Conservation (phyloP, 2,797 vertebrate genomes). For the Setipinna tenuifilis region DNA sequence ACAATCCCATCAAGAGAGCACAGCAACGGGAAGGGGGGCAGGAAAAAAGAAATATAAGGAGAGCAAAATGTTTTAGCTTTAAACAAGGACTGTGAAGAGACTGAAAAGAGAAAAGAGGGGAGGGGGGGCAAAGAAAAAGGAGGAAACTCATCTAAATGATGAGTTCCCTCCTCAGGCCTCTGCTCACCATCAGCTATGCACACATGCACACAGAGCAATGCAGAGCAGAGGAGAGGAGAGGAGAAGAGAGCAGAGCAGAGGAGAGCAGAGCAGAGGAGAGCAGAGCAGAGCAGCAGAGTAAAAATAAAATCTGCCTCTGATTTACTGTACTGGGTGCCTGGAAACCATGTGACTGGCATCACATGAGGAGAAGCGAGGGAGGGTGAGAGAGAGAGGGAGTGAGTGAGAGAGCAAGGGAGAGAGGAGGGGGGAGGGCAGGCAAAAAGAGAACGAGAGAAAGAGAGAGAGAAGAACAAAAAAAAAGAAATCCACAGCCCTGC, state of each 20-base stretch:
- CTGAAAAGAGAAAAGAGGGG: slow-evolving; percentile 33
- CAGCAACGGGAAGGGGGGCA: slow-evolving; percentile 29
- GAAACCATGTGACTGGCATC: slow-evolving; percentile 81
- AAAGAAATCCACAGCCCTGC: slow-evolving; percentile 52
- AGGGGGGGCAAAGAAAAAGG: slow-evolving; percentile 21
- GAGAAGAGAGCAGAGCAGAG: too few relatives aligned
- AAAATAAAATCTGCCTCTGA: slow-evolving; percentile 80
- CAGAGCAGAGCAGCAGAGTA: slow-evolving; percentile 66
- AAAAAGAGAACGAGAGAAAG: slow-evolving; percentile 24
- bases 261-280: slow-evolving; percentile 49
- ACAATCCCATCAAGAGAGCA: slow-evolving; percentile 45
- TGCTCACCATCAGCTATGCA: slow-evolving; percentile 52
- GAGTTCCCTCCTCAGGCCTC: slow-evolving; percentile 50
- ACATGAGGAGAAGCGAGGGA: slow-evolving; percentile 64
- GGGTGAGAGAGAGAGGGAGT: not conserved
- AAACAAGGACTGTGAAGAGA: not conserved
- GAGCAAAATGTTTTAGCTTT: slow-evolving; percentile 28
- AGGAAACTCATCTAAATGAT: slow-evolving; percentile 17
- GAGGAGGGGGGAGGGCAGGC: slow-evolving; percentile 35
- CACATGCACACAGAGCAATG: not conserved
- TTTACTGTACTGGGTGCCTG: slow-evolving; percentile 77
- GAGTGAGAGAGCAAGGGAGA: slow-evolving; percentile 27
- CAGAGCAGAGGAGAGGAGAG: too few relatives aligned
- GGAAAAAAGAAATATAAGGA: slow-evolving; percentile 3
- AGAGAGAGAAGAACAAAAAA: slow-evolving; percentile 17